Evolutionary conservation across 2,797 vertebrate genomes (phyloP), one percentile per base, ranked within the genome.

Genomic region (Eleutherodactylus coqui): DNA sequence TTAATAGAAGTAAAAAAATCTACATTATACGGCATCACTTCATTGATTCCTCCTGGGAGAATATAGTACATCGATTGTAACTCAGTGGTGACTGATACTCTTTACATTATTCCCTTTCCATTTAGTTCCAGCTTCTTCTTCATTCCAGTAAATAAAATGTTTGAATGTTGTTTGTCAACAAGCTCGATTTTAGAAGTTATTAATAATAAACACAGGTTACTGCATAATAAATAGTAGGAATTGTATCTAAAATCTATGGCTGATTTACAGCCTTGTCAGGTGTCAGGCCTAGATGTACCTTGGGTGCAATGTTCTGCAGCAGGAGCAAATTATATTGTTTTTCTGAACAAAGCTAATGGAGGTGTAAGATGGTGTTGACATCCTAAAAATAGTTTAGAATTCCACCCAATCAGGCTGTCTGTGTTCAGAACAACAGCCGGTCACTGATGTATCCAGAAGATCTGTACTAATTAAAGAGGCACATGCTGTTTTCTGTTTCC

Each of bases 361-460:
- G 79, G 47, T 70, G 62, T 64, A 81, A 81, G 29, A 27, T 49
- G 60, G 27, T 78, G 51, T 34, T 49, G 29, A 49, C 79, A 69
- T 81, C 21, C 79, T 81, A 64, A 81, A 81, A 51, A 81, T 70
- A 81, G 29, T 29, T 34, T 81, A 53, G 7, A 29, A n/a, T 21
- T 60, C 79, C 79, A 51, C 62, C 62, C 79, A 51, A 45, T 51
- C 29, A 47, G 49, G 62, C 45, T 49, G 43, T 51, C 62, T 81
- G 21, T n/a, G 62, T 27, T 81, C 32, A 36, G 27, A 81, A 36
- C 58, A 62, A 43, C 43, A 80, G 34, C 24, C 67, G 21, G 67
- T 58, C 24, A 73, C 13, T 53, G 29, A 11, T 43, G 49, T 58
- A 38, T 73, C 13, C 0, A 55, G 9, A 41, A 29, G 27, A 38